Evolutionary conservation across 1,140 invertebrate species (phyloP), one percentile per base, ranked within the genome.

Genomic region (Chrysopa pallens): DNA sequence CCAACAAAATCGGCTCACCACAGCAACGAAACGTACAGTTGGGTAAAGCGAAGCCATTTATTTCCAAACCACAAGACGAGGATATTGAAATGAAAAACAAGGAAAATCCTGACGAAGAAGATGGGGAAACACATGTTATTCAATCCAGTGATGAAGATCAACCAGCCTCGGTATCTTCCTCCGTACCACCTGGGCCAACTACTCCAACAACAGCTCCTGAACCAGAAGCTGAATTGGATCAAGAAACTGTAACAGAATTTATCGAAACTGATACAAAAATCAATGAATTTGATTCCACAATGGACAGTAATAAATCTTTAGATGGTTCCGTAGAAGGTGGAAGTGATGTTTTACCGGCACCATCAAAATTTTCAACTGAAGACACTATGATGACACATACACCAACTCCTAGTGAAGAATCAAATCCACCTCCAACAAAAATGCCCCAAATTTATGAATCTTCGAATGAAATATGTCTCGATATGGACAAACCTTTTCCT

Each of bases 1-100:
- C 31, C 44, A 29, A 27, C 8, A 12, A 40, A 40, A 14, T 8
- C 7, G n/a, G 8, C 3, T 1, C 2, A 38, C 8, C 13, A 4
- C 7, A 14, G 8, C 40, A 41, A 31, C 4, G 28, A 6, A 29
- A 41, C 13, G 40, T 41, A 31, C 40, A 41, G 31, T 17, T 41
- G 6, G 40, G 17, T 7, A 41, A 41, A 17, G 40, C 40, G 6
- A 41, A 41, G 29, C 40, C 40, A 2, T 41, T 29, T 27, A 41
- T n/a, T 8, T 3, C 11, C 27, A 15, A n/a, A 9, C 39, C 15
- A 8, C 14, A 15, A 39, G 28, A 23, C 6, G 15, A 27, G 27
- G 38, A 39, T 39, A 11, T 28, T 7, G 29, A 28, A 29, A 8
- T 9, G 8, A 33, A 29, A 29, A 41, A 15, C 5, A 29, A 6